These are phyloP conservation scores for Drosophila helvetica DNA, from an alignment of 2,888 invertebrate species.

Conservation along the genomic window DNA sequence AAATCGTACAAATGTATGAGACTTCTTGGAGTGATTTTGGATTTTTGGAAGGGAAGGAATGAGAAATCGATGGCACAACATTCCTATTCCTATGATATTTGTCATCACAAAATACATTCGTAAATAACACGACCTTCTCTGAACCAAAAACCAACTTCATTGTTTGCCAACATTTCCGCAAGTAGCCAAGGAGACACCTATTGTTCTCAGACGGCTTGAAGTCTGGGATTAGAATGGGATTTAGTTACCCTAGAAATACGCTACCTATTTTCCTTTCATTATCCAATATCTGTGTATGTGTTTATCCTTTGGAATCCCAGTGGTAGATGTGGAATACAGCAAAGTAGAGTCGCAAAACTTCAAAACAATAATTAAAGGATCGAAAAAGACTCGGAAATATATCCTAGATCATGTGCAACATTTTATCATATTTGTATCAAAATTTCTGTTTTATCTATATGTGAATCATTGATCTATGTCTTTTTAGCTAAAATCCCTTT, in stretches of 20 bases:
- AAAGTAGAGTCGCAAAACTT: background rate
- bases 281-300: too few relatives aligned
- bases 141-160: background rate
- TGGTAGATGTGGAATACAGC: background rate
- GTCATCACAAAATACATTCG: too few relatives aligned
- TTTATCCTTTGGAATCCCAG: too few relatives aligned
- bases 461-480: too few relatives aligned
- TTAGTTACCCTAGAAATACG: background rate
- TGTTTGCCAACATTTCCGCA: background rate
- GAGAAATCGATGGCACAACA: conserved; percentile 2
- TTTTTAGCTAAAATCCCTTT: too few relatives aligned
- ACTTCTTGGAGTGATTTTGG: background rate
- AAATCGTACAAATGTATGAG: conserved; percentile 10
- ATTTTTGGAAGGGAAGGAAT: background rate
- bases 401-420: background rate
- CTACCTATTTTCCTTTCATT: background rate
- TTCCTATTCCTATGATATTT: background rate
- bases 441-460: too few relatives aligned
- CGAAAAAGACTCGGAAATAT: background rate
- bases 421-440: background rate
- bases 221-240: background rate
- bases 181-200: background rate
- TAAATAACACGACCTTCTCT: background rate
- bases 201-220: too few relatives aligned
- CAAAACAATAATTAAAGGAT: background rate